Evolutionary conservation across 2,113 vertebrate genomes (phyloP), one percentile per base, ranked within the genome.

Genomic region (Dissostichus mawsoni): DNA sequence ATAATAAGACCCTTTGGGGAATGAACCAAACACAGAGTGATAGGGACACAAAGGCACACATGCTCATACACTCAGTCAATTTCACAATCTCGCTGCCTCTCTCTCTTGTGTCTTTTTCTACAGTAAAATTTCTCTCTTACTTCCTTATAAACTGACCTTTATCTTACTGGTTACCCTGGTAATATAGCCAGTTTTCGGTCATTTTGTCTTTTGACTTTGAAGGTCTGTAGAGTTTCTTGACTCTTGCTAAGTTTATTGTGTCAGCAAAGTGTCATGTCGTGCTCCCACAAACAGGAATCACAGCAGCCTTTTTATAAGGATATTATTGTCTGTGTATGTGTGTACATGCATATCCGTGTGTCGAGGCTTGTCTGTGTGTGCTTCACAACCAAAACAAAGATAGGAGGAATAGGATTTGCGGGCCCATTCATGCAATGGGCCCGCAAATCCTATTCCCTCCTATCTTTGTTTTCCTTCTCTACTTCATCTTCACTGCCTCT

Each of bases 1-100:
- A 91, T 94, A 94, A 94, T 94, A 93, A 91, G 92, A 93, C 87
- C 93, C 92, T 91, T 94, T 92, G 93, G 93, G 93, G 93, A 94
- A 90, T 90, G 93, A 94, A 88, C 76, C 75, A 81, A 92, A 90
- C 82, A 74, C 80, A 61, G 85, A 85, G 71, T 81, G 89, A 90
- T 90, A 89, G 87, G 78, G 88, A 93, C 87, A 90, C 85, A 91
- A 89, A 88, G 79, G 80, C 82, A 81, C 87, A 91, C 90, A 91
- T 87, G 81, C 90, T 86, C 82, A 66, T 86, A 85, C 89, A 89
- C 89, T 91, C 76, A 74, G 87, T 90, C 88, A 84, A 76, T 91
- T 92, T 87, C 82, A 85, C 89, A 61, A 84, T 90, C 68, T 80
- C 66, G 44, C 72, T 67, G 41, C 52, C 50, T 58, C 44, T 44